Conservation (phyloP, 2,113 vertebrate genomes). For the Menura novaehollandiae region DNA sequence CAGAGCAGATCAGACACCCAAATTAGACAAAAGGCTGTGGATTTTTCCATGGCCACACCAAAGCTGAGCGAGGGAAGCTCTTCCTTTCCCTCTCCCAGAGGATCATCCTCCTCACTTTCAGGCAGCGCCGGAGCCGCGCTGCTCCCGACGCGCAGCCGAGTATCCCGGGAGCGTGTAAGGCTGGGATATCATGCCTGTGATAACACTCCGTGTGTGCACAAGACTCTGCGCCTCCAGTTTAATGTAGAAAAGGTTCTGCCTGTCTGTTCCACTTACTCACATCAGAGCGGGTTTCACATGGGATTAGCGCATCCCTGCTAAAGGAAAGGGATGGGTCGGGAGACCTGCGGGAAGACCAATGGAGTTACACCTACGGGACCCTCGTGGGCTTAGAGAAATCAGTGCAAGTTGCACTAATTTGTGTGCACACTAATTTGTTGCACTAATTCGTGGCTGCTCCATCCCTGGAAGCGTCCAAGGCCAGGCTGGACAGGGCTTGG, state of each 20-base stretch:
- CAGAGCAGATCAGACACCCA: background rate
- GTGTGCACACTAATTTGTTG: background rate
- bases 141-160: fast-evolving
- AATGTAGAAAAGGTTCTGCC: background rate
- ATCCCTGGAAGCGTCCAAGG: background rate
- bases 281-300: background rate
- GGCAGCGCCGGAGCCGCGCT: fast-evolving
- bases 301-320: background rate
- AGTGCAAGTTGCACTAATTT: fast-evolving
- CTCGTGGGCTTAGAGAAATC: fast-evolving
- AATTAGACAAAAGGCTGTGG: fast-evolving
- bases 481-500: background rate
- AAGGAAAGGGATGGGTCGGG: background rate
- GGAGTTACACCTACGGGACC: background rate
- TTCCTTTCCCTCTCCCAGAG: background rate
- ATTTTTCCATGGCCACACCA: fast-evolving
- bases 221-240: fast-evolving
- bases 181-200: background rate
- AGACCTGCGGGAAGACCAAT: background rate
- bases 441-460: background rate
- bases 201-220: background rate
- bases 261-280: background rate
- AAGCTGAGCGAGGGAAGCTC: background rate
- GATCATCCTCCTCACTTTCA: fast-evolving
- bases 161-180: fast-evolving